phyloP scores from a whole-genome alignment of 2,113 vertebrate species.

The Corydoras sp. region DNA sequence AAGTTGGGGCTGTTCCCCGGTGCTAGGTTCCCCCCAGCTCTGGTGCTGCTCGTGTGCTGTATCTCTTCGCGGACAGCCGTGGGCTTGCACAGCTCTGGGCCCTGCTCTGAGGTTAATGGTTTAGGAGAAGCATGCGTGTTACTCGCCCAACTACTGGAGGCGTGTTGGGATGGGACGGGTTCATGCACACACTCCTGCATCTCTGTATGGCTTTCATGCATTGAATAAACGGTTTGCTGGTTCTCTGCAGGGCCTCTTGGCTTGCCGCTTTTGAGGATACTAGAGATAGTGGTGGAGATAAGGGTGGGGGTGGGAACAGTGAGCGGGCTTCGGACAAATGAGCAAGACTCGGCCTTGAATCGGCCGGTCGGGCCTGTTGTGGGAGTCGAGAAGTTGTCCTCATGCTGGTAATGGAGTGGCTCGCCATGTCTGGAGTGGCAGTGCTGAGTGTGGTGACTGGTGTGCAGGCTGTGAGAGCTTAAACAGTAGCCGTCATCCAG shows the following conservation, averaged over 20 bases:
- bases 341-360: constrained; percentile 58
- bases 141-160: constrained; percentile 42
- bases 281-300: constrained; percentile 55
- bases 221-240: constrained; percentile 56
- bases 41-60: constrained; percentile 69
- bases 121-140: constrained; percentile 73
- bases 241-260: neutral
- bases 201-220: constrained; percentile 58
- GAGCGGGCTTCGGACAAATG: constrained; percentile 57
- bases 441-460: constrained; percentile 59
- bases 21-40: constrained; percentile 65
- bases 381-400: constrained; percentile 55
- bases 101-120: constrained; percentile 65
- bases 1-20: constrained; percentile 73
- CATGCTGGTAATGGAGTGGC: constrained; percentile 42
- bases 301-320: constrained; percentile 54
- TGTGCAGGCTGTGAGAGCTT: constrained; percentile 61
- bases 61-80: constrained; percentile 73
- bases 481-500: constrained; percentile 66
- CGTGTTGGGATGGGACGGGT: constrained; percentile 56
- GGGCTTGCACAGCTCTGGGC: constrained; percentile 70
- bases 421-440: constrained; percentile 52
- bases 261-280: constrained; percentile 48
- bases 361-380: constrained; percentile 48
- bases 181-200: constrained; percentile 75